Evolutionary conservation across 1,140 invertebrate species (phyloP).

Genomic region (Liolophura sinensis): DNA sequence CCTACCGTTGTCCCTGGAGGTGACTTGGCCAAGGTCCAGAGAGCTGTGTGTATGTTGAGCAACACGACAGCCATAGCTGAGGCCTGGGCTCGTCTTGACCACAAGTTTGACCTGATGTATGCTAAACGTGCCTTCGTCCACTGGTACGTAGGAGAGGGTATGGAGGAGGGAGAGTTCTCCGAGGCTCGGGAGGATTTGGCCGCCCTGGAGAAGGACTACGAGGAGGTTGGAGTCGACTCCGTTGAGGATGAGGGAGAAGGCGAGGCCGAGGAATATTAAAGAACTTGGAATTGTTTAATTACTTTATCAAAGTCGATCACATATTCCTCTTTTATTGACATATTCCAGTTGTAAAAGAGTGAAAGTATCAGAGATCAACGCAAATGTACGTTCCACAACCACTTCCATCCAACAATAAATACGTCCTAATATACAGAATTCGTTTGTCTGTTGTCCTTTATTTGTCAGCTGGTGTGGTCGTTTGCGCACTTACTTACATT

Average conservation of each 20-base stretch:
- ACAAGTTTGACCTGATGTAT: slow-evolving; percentile 83
- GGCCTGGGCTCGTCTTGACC: slow-evolving; percentile 70
- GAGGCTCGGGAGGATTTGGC: slow-evolving; percentile 74
- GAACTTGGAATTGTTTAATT: no score
- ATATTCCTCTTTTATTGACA: no score
- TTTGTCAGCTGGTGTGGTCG: no score
- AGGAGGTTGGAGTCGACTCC: slow-evolving; percentile 69
- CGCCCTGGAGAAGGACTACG: slow-evolving; percentile 67
- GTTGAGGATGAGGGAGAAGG: slow-evolving; percentile 58
- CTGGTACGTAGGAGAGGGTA: slow-evolving; percentile 64
- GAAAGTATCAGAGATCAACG: no score
- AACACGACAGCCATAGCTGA: slow-evolving; percentile 83
- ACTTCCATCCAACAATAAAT: no score
- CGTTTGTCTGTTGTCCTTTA: no score
- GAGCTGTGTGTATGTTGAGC: slow-evolving; percentile 76
- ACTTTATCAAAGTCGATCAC: no score
- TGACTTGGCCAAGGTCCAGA: slow-evolving; percentile 64
- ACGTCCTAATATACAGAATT: no score
- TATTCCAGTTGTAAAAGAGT: no score
- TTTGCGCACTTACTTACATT: no score
- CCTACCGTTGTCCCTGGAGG: slow-evolving; percentile 76
- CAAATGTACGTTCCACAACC: no score
- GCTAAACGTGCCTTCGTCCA: slow-evolving; percentile 64
- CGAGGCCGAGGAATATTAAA: slow-evolving; percentile 65
- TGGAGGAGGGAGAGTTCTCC: slow-evolving; percentile 75